Conservation (phyloP, 2,113 vertebrate species). For the Ictalurus furcatus region DNA sequence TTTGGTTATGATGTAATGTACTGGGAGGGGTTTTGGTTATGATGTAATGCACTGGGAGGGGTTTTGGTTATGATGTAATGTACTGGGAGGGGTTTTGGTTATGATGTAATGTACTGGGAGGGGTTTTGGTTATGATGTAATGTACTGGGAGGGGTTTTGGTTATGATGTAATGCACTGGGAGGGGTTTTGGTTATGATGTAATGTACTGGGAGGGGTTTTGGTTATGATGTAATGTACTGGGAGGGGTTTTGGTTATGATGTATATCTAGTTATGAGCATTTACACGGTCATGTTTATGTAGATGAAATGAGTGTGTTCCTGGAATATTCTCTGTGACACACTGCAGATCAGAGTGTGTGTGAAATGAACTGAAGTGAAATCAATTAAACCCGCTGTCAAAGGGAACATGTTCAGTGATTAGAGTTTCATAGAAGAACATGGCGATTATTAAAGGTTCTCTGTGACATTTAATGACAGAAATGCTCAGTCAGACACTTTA, state of each 20-base stretch:
- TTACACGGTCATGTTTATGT: too few relatives aligned
- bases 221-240: neutral
- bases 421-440: neutral
- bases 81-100: neutral
- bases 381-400: neutral
- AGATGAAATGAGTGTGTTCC: neutral
- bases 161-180: neutral
- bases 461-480: conserved; percentile 8
- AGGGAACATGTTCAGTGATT: neutral
- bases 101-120: neutral
- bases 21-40: too few relatives aligned
- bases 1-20: too few relatives aligned
- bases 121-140: too few relatives aligned
- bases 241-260: neutral
- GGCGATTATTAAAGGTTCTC: neutral
- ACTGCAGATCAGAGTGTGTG: neutral
- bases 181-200: neutral
- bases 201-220: neutral
- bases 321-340: neutral
- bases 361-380: neutral
- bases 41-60: too few relatives aligned
- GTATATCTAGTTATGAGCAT: too few relatives aligned
- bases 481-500: neutral
- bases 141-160: neutral
- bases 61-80: too few relatives aligned